Evolutionary conservation across 2,888 invertebrate species (phyloP).

Genomic region (Drosophila infuscata): DNA sequence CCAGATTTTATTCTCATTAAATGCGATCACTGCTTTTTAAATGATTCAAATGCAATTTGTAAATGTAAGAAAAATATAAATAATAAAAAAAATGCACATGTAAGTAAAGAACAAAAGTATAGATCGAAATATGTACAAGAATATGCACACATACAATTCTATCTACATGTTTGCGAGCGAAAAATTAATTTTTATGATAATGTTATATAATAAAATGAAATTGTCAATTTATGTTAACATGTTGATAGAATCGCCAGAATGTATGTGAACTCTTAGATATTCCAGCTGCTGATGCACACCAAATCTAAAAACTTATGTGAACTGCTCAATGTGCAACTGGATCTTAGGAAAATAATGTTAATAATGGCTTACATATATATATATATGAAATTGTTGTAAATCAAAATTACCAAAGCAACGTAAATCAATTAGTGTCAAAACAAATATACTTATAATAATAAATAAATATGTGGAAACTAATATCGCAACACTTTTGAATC

Average conservation of each 20-base stretch:
- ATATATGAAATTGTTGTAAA: slow-evolving; percentile 62
- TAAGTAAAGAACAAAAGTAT: slow-evolving; percentile 7
- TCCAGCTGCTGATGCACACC: slow-evolving; percentile 32
- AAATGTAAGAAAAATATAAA: slow-evolving; percentile 16
- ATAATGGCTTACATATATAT: slow-evolving; percentile 37
- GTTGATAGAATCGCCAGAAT: slow-evolving; percentile 23
- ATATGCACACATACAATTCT: slow-evolving; percentile 1
- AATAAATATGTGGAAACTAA: slow-evolving; percentile 28
- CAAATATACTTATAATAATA: slow-evolving; percentile 50
- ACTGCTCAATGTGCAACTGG: slow-evolving; percentile 35
- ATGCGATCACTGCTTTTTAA: slow-evolving; percentile 28
- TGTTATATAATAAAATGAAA: slow-evolving; percentile 30
- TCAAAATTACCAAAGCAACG: slow-evolving; percentile 70
- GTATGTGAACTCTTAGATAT: slow-evolving; percentile 51
- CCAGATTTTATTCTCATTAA: slow-evolving; percentile 20
- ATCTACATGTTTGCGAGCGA: slow-evolving; percentile 7
- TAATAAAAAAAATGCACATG: slow-evolving; percentile 1
- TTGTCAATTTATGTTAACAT: slow-evolving; percentile 35
- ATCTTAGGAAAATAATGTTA: slow-evolving; percentile 48
- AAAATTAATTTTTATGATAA: slow-evolving; percentile 11
- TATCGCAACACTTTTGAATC: background rate
- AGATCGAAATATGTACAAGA: slow-evolving; percentile 7
- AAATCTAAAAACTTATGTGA: slow-evolving; percentile 45
- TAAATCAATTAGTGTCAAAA: slow-evolving; percentile 77
- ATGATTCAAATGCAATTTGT: slow-evolving; percentile 23